Evolutionary conservation across 1,140 invertebrate genomes (phyloP).

Genomic region (Dendroctonus ponderosae): DNA sequence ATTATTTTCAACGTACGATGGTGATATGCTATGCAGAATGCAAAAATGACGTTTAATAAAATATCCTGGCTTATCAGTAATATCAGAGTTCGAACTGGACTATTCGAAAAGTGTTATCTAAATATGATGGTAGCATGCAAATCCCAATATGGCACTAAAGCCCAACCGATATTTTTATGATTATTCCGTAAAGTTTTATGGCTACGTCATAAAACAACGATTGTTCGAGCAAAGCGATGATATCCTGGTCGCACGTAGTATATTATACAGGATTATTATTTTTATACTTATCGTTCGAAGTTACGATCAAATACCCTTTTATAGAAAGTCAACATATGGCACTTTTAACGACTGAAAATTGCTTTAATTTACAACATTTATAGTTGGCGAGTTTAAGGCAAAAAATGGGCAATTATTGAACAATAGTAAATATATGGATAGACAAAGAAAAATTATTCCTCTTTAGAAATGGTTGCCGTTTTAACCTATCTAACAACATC

Average conservation of each 20-base stretch:
- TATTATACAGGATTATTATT: constrained; percentile 9
- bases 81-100: no score
- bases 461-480: no score
- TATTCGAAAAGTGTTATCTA: neutral
- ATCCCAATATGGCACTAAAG: constrained; percentile 10
- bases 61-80: no score
- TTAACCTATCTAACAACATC: no score
- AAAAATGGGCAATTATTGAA: no score
- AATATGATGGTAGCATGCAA: constrained; percentile 8
- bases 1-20: no score
- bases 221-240: constrained; percentile 3
- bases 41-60: no score
- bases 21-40: no score
- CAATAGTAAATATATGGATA: no score
- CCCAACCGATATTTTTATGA: constrained; percentile 12
- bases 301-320: constrained; percentile 9
- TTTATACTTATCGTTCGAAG: constrained; percentile 6
- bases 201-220: constrained; percentile 4
- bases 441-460: no score
- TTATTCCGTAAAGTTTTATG: constrained; percentile 9
- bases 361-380: no score
- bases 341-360: neutral
- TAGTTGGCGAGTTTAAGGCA: no score
- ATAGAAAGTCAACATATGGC: constrained; percentile 6
- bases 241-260: constrained; percentile 8